Conservation (phyloP, 2,113 vertebrate genomes). For the Onychostruthus taczanowskii region DNA sequence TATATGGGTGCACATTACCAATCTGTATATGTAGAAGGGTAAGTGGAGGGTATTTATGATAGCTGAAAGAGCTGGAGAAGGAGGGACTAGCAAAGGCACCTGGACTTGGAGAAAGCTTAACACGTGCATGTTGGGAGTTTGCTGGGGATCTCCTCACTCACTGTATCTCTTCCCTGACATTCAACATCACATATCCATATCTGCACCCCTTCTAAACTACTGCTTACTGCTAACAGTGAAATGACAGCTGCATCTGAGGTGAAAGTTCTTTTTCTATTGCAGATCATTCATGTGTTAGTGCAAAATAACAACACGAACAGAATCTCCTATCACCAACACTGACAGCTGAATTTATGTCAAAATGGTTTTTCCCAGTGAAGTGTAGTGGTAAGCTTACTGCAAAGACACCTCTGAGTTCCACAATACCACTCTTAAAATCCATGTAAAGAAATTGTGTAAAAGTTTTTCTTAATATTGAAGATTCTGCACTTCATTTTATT, state of each 20-base stretch:
- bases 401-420: not conserved
- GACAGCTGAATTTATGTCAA: not conserved
- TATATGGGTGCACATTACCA: not conserved
- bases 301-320: not conserved
- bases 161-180: not conserved
- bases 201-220: not conserved
- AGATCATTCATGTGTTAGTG: not conserved
- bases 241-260: not conserved
- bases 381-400: not conserved
- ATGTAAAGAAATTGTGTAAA: not conserved
- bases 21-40: not conserved
- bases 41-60: not conserved
- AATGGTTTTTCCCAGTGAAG: not conserved
- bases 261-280: not conserved
- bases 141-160: not conserved
- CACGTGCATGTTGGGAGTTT: accelerated
- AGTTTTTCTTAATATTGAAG: not conserved
- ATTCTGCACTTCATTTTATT: not conserved
- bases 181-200: not conserved
- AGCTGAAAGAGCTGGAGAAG: not conserved
- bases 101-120: not conserved
- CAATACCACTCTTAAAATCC: not conserved
- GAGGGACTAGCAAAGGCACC: not conserved
- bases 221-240: not conserved
- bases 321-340: not conserved